Base-by-base conservation (phyloP, 2,888 invertebrate species). In the Dascillus cervinus region DNA sequence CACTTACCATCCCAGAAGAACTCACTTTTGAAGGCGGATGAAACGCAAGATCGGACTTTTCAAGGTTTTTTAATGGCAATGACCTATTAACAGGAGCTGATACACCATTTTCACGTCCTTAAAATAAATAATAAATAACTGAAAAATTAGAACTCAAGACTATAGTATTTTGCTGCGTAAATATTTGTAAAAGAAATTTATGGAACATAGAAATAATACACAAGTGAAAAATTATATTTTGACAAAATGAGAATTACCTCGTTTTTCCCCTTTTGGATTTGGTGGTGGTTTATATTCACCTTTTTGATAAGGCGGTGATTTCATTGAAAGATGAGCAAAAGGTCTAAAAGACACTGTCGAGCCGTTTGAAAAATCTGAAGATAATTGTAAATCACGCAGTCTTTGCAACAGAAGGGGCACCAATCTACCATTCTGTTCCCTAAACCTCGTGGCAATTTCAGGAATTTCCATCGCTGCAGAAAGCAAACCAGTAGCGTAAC, bases 381-480 rank as follows among this genome's bases (percentile, higher is more conserved):
- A 53, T 14, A 43, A 42, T 41, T 63, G 63, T 17, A 94, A 64
- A 32, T 76, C 72, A 51, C 85, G 82, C 37, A 97, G 71, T 49
- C 92, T 73, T 60, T 82, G 77, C 29, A 96, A 67, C 79, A 95
- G 84, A 26, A 90, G 66, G 8, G 94, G 92, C 30, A 96, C 90
- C 55, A 95, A 66, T 56, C 77, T 77, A 26, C 82, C 78, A 56
- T 94, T 95, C 49, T 84, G 75, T 43, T 94, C 92, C 45, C 90
- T 82, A 8, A 83, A 90, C 52, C 83, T 84, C 3, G 88, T 82
- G 1, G 95, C 95, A 35, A 95, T 88, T 50, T 97, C 97, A 48
- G 88, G 88, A 3, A 94, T 84, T 63, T 97, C 96, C 92, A 97
- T 94, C 0, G 95, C 94, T 6, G 91, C 87, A 0, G 91, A 95